Evolutionary conservation across 2,888 invertebrate genomes (phyloP), one percentile per base, ranked within the genome.

Genomic region (Notodonta dromedarius): DNA sequence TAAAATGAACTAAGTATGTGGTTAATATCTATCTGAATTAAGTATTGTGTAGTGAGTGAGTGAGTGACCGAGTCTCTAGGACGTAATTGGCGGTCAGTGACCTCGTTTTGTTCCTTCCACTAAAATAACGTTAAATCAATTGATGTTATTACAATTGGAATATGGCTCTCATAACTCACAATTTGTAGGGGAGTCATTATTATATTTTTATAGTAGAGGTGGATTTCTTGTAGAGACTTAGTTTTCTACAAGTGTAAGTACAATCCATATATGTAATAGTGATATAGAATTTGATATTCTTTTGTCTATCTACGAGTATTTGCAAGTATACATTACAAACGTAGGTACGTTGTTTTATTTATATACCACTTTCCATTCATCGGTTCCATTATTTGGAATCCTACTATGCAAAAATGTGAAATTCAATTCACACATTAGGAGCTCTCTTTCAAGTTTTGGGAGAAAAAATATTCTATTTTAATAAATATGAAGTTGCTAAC

Each of bases 91-190:
- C 89, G 93, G 93, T 90, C 92, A 86, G 76, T 88, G 92, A 91
- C 92, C 93, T 84, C 89, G 84, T 88, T 90, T 83, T 83, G 87
- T 88, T 91, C 88, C 91, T 90, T 88, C 91, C 83, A 92, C 90
- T 93, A 91, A 92, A 91, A 91, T 88, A 91, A 87, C 87, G 86
- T 91, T 93, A 91, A 91, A 92, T 92, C 92, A 93, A 93, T 93
- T 93, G 93, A 90, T 89, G 90, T 90, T 92, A 91, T 90, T 91
- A 92, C 91, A 90, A 91, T 89, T 90, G 90, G 88, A 87, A 87
- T 86, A 87, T 84, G 85, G 85, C 85, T 87, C 81, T 86, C 85
- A 87, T 88, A 85, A 87, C 85, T 83, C 80, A 83, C 79, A 80
- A 83, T 84, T 82, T 79, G 78, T 82, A 76, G 82, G 82, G 83